Conservation (phyloP, 2,113 vertebrate species). For the Platanista minor region DNA sequence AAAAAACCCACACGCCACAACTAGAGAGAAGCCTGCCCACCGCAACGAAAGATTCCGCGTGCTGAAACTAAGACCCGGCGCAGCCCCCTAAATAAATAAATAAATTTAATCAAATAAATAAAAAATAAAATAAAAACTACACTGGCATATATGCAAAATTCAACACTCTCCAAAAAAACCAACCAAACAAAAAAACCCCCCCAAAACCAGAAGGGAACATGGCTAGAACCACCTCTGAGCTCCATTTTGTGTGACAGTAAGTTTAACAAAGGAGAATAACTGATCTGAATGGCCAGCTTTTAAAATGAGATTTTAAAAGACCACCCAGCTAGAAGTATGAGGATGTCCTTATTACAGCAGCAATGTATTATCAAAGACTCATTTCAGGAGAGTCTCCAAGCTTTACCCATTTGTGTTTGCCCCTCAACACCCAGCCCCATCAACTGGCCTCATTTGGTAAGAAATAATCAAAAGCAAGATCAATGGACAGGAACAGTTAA, state of each 20-base stretch:
- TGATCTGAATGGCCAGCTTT: background rate
- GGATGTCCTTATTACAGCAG: background rate
- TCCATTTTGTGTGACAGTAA: background rate
- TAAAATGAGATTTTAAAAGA: conserved; percentile 1
- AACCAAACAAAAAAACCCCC: too few species aligned
- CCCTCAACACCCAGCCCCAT: background rate
- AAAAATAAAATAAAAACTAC: too few species aligned
- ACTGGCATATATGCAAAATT: too few species aligned
- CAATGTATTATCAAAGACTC: background rate
- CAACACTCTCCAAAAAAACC: too few species aligned
- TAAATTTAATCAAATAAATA: too few species aligned
- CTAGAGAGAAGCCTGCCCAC: too few species aligned
- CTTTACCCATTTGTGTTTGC: background rate
- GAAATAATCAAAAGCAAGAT: conserved; percentile 19
- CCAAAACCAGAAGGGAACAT: background rate
- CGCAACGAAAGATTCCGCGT: too few species aligned
- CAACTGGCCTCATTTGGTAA: background rate
- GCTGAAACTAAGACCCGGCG: too few species aligned
- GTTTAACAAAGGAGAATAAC: conserved; percentile 37
- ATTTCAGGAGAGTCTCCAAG: background rate
- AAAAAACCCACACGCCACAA: too few species aligned
- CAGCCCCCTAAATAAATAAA: too few species aligned
- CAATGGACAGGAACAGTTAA: background rate
- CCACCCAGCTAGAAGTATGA: background rate
- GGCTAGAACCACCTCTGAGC: background rate